These are phyloP conservation scores for Leptinotarsa undecemlineata DNA, from an alignment of 1,140 invertebrate species.

Conservation along the genomic window DNA sequence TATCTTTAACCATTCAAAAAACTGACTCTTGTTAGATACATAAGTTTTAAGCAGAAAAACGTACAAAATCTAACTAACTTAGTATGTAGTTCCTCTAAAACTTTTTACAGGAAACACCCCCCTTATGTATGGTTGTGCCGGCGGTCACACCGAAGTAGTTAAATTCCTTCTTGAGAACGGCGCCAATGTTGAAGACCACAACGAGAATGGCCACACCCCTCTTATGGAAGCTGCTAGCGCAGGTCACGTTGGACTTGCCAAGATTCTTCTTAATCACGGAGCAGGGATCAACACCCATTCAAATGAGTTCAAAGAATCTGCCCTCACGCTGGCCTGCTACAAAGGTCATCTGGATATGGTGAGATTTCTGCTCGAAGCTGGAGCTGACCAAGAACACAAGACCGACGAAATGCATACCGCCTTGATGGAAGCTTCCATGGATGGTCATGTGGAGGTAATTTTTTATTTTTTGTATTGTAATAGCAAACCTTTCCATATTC, in stretches of 20 bases:
- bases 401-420: conserved; percentile 99
- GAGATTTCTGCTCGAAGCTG: conserved; percentile 89
- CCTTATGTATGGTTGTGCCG: conserved; percentile 97
- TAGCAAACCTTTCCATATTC: too few relatives aligned
- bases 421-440: conserved; percentile 99
- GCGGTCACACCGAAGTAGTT: conserved; percentile 93
- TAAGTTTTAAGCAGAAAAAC: too few relatives aligned
- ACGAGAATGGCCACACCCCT: conserved; percentile 98
- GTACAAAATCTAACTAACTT: too few relatives aligned
- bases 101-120: conserved; percentile 75
- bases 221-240: conserved; percentile 98
- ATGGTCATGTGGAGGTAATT: conserved; percentile 95
- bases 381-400: conserved; percentile 96
- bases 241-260: conserved; percentile 93
- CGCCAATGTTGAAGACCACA: conserved; percentile 97
- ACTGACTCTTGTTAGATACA: too few relatives aligned
- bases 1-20: too few relatives aligned
- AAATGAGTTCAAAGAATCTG: conserved; percentile 97
- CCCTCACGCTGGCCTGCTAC: conserved; percentile 94
- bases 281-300: conserved; percentile 98
- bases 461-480: too few relatives aligned
- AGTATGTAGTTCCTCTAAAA: conserved; percentile 5
- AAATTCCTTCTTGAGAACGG: conserved; percentile 84
- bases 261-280: conserved; percentile 88
- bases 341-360: conserved; percentile 69